Evolutionary conservation across 2,797 vertebrate genomes (phyloP), one percentile per base, ranked within the genome.

Genomic region (Pogoniulus pusillus): DNA sequence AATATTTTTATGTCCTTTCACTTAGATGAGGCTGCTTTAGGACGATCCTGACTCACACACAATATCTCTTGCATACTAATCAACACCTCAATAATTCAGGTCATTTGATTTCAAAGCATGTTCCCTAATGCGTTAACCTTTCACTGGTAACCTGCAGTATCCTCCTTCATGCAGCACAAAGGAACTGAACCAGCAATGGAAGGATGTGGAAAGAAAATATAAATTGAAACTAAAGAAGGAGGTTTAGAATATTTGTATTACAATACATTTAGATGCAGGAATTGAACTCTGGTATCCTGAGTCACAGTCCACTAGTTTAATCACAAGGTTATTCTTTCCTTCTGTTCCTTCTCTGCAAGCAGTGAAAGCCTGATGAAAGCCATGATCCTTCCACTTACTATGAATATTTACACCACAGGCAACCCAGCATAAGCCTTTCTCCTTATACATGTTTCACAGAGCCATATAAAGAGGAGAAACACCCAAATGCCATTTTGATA

Each of bases 31-130:
- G 76, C 60, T 83, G 32, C 22, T 95, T 91, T 86, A 60, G 53
- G 75, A 75, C 32, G 51, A 43, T 85, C 43, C 51, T 85, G 92
- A 90, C 66, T 94, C 93, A 79, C 63, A 82, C 76, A 65, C 55
- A 87, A 39, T 91, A 74, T 91, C 74, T 93, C 91, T 92, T 91
- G 89, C 94, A 96, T 95, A 76, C 80, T 95, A 94, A 96, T 95
- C 87, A 85, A 78, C 0, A 0, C 64, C 83, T 84, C 77, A 91
- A 91, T 94, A 95, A 94, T 91, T 95, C 89, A 92, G 93, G 89
- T 91, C 91, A 79, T 93, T 95, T 87, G 87, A 82, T 92, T 95
- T 93, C 93, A 92, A 95, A 93, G 71, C 77, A 22, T 92, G 82
- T 32, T 94, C 73, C 63, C 60, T 84, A 87, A 79, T 84, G 74